Conservation (phyloP, 2,888 invertebrate genomes). For the Tipula helvola region DNA sequence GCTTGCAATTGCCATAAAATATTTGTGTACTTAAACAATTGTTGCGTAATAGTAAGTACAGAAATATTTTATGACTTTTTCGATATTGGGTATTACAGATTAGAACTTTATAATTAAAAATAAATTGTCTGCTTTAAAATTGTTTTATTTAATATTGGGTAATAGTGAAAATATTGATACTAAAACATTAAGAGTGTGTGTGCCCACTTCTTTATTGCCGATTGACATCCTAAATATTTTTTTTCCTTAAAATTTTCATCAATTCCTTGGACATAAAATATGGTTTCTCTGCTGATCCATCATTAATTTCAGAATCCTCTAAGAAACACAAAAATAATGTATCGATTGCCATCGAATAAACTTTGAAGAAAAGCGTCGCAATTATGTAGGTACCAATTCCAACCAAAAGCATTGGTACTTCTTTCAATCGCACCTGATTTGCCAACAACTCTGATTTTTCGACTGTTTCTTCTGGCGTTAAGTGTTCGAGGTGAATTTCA, state of each 20-base stretch:
- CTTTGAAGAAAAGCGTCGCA: conserved; percentile 80
- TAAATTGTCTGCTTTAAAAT: too few species aligned
- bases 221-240: conserved; percentile 21
- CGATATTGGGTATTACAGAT: too few species aligned
- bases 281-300: conserved; percentile 80
- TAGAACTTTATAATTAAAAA: too few species aligned
- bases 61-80: too few species aligned
- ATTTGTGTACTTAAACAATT: too few species aligned
- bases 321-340: conserved; percentile 93
- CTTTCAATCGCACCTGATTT: conserved; percentile 51
- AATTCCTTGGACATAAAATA: conserved; percentile 90
- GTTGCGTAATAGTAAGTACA: too few species aligned
- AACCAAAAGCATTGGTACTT: conserved; percentile 73
- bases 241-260: conserved; percentile 78
- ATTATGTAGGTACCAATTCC: conserved; percentile 76
- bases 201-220: neutral
- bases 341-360: conserved; percentile 95
- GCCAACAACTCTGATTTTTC: neutral
- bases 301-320: conserved; percentile 92
- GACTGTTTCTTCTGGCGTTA: neutral
- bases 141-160: too few species aligned
- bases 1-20: too few species aligned
- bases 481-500: conserved; percentile 30
- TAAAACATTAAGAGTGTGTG: too few species aligned
- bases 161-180: too few species aligned